Evolutionary conservation across 2,797 vertebrate species (phyloP).

Genomic region (Channallabes apus): DNA sequence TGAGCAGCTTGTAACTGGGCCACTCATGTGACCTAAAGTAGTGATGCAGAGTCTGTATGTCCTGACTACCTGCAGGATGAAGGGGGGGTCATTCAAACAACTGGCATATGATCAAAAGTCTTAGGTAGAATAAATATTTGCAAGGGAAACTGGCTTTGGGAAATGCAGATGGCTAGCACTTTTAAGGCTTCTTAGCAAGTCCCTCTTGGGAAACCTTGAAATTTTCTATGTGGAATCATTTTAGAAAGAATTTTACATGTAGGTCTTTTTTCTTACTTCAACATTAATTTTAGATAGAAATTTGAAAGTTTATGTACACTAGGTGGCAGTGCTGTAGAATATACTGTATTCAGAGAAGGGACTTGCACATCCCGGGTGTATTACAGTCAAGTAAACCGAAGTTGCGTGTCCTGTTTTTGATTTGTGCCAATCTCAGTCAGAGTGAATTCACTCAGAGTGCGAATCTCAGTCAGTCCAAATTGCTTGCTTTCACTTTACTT

Average conservation of each 20-base stretch:
- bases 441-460: background rate
- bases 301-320: constrained; percentile 15
- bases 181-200: background rate
- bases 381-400: background rate
- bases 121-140: background rate
- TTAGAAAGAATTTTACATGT: background rate
- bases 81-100: background rate
- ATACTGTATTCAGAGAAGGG: background rate
- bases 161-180: background rate
- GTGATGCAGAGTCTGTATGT: background rate
- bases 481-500: background rate
- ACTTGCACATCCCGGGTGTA: background rate
- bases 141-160: background rate
- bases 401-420: background rate
- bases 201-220: background rate
- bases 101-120: background rate
- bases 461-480: background rate
- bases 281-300: background rate
- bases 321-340: constrained; percentile 35
- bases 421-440: background rate
- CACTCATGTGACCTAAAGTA: background rate
- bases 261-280: background rate
- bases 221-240: background rate
- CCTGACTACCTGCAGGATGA: background rate
- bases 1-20: background rate